These are phyloP conservation scores for Palythoa caribaeorum DNA, from an alignment of 92 coral and sea anemone genomes.

Conservation along the genomic window DNA sequence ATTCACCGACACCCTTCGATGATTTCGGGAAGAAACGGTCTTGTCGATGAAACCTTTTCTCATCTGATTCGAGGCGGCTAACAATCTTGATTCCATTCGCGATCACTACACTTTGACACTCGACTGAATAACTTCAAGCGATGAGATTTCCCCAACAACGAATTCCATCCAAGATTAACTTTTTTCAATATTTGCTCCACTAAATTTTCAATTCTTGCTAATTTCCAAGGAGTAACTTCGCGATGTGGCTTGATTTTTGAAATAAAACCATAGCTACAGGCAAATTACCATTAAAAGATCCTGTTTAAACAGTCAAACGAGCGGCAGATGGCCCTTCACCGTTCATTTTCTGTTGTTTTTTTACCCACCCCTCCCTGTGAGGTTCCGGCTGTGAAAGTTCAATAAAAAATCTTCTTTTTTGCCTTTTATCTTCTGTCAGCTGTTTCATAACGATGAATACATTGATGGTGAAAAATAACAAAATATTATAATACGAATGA, in stretches of 20 bases:
- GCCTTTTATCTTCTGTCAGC: conserved; percentile 15
- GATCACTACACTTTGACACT: background rate
- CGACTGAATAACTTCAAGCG: background rate
- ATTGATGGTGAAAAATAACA: background rate
- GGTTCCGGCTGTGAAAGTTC: background rate
- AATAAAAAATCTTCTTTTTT: background rate
- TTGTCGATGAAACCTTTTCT: background rate
- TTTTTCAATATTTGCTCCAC: conserved; percentile 36
- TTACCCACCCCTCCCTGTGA: conserved; percentile 14
- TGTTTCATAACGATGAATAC: conserved; percentile 1
- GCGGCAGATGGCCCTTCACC: conserved; percentile 28
- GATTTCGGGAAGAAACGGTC: background rate
- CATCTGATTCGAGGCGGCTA: background rate
- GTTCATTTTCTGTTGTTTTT: background rate
- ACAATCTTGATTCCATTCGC: background rate
- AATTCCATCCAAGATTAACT: background rate
- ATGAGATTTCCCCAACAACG: background rate
- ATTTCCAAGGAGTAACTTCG: conserved; percentile 47
- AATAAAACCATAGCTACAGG: conserved; percentile 71
- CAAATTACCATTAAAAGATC: conserved; percentile 48
- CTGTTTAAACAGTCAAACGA: conserved; percentile 49
- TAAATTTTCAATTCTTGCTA: conserved; percentile 42
- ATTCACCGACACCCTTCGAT: background rate
- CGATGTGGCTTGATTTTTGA: conserved; percentile 49
- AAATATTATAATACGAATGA: background rate